Conservation (phyloP, 2,797 vertebrate species). For the Sternotherus odoratus region DNA sequence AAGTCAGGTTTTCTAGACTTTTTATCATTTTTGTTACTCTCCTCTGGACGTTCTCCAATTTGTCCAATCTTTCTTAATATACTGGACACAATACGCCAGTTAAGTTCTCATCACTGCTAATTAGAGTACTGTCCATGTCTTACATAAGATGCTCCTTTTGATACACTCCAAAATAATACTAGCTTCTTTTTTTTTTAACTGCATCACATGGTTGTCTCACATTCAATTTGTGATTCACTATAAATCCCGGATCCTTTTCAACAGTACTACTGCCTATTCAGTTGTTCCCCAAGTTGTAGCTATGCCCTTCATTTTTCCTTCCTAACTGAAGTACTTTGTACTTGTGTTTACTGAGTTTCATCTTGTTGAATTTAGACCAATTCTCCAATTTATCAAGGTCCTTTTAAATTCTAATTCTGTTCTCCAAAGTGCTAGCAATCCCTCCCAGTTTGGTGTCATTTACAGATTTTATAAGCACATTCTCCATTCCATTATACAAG, state of each 20-base stretch:
- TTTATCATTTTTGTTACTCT: not conserved
- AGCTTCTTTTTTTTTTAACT: not conserved
- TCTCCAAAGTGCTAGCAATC: not conserved
- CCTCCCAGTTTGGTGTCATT: not conserved
- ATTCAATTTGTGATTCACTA: not conserved
- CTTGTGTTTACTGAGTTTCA: no score
- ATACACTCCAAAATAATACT: not conserved
- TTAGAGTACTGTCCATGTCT: not conserved
- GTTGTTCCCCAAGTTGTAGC: not conserved
- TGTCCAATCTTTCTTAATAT: not conserved
- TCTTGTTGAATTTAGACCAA: no score
- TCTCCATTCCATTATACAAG: not conserved
- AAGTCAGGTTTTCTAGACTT: not conserved
- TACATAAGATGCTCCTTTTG: not conserved
- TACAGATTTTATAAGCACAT: not conserved
- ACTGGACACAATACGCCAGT: not conserved
- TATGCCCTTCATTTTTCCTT: not conserved
- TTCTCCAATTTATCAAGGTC: no score
- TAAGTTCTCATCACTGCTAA: not conserved
- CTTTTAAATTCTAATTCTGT: not conserved
- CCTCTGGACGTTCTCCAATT: not conserved
- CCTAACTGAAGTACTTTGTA: not conserved
- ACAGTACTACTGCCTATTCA: not conserved
- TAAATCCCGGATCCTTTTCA: not conserved
- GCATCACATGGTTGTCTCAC: not conserved